Percentiles rank a stretch among this genome's conserved stretches.
phyloP scores from a whole-genome alignment of 53 echinoderm and acorn worm species.

The Glandiceps talaboti region DNA sequence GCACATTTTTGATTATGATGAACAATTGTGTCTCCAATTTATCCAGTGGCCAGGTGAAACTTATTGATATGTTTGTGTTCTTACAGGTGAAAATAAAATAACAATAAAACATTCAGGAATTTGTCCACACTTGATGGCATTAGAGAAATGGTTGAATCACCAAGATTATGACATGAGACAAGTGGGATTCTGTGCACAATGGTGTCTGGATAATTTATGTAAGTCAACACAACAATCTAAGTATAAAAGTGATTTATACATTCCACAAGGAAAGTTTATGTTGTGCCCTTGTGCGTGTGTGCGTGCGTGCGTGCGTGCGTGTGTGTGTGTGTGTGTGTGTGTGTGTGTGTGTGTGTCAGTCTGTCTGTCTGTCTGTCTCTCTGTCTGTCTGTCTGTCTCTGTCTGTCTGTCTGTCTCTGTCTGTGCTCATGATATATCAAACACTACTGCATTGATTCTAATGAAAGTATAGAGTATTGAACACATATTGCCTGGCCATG shows the following conservation, averaged over 20 bases:
- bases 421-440: too few species aligned
- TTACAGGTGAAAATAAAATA: conserved; percentile 90
- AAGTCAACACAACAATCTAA: conserved; percentile 22
- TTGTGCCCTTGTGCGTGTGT: not conserved
- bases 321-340: not conserved
- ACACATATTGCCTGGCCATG: too few species aligned
- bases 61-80: conserved; percentile 1
- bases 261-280: not conserved
- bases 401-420: too few species aligned
- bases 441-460: too few species aligned
- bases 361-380: too few species aligned
- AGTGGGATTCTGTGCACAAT: conserved; percentile 95
- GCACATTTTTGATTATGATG: too few species aligned
- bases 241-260: not conserved
- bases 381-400: too few species aligned
- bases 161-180: conserved; percentile 54
- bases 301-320: not conserved
- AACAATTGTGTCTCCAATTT: too few species aligned
- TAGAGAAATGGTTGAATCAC: conserved; percentile 48
- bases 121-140: conserved; percentile 43
- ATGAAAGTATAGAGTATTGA: too few species aligned
- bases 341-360: too few species aligned
- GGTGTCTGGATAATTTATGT: conserved; percentile 95
- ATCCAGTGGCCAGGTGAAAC: too few species aligned
- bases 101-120: conserved; percentile 70